phyloP scores from a whole-genome alignment of 2,113 vertebrate genomes.

The Seriola dumerili region DNA sequence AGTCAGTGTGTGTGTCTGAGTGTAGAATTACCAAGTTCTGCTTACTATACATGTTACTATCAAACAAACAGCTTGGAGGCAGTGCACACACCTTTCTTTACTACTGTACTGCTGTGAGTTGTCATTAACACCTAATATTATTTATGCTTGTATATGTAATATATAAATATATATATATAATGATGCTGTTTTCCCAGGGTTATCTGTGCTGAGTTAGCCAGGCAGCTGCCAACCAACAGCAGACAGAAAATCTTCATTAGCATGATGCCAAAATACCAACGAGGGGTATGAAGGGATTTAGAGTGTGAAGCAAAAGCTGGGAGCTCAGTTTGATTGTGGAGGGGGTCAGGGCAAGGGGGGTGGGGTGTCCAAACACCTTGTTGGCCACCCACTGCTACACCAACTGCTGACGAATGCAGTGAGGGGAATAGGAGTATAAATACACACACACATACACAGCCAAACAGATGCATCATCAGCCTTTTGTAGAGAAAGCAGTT shows the following conservation, averaged over 20 bases:
- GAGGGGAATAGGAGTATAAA: constrained; percentile 32
- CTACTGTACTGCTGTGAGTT: constrained; percentile 34
- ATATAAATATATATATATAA: constrained; percentile 41
- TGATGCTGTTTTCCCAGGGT: constrained; percentile 47
- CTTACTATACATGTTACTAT: constrained; percentile 53
- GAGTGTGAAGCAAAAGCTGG: constrained; percentile 37
- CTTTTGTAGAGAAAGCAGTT: constrained; percentile 71
- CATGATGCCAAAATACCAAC: constrained; percentile 59
- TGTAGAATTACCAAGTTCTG: constrained; percentile 35
- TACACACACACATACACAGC: constrained; percentile 18
- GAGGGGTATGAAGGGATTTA: constrained; percentile 15
- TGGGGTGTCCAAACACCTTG: constrained; percentile 53
- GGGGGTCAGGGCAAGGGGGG: neutral
- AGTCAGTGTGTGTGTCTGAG: neutral
- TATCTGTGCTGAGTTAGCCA: constrained; percentile 55
- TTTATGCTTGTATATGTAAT: constrained; percentile 33
- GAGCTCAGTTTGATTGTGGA: constrained; percentile 35
- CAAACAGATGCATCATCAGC: constrained; percentile 32
- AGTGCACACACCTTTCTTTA: constrained; percentile 30
- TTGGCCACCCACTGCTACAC: constrained; percentile 64
- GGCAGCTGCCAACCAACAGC: constrained; percentile 62
- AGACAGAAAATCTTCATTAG: constrained; percentile 68
- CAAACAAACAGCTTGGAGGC: constrained; percentile 61
- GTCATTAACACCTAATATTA: constrained; percentile 62
- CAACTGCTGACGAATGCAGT: constrained; percentile 67